Percentiles rank a stretch among this genome's conserved stretches.
Conservation (phyloP, 2,113 vertebrate genomes). For the Okapia johnstoni region DNA sequence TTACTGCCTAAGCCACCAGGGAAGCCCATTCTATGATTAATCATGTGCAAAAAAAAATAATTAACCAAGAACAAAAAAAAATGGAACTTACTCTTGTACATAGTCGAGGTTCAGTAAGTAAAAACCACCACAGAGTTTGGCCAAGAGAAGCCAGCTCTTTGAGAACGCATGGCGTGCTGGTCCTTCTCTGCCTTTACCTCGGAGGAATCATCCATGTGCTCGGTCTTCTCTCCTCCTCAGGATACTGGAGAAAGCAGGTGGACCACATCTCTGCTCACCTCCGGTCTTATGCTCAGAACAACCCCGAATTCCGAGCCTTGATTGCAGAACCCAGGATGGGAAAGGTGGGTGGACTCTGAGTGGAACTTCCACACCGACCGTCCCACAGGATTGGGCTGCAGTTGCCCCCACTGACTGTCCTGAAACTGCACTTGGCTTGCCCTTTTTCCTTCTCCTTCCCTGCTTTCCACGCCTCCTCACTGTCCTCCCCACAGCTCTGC, state of each 20-base stretch:
- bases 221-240: conserved; percentile 75
- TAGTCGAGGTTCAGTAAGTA: not conserved
- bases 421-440: not conserved
- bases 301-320: conserved; percentile 89
- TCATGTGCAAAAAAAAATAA: not conserved
- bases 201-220: not conserved
- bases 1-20: not conserved
- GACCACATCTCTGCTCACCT: conserved; percentile 95
- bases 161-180: not conserved
- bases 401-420: not conserved
- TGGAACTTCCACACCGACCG: not conserved
- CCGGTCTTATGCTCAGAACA: conserved; percentile 92
- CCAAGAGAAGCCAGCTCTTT: not conserved
- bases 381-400: not conserved
- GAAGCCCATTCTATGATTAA: not conserved
- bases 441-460: not conserved
- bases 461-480: not conserved
- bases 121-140: not conserved
- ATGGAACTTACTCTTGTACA: not conserved
- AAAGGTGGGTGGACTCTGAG: conserved; percentile 82
- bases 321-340: conserved; percentile 94
- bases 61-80: not conserved
- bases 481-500: not conserved
- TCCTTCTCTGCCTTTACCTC: not conserved
- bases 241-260: conserved; percentile 96